Evolutionary conservation across 2,113 vertebrate genomes (phyloP), one percentile per base, ranked within the genome.

Genomic region (Phocoena sinus): DNA sequence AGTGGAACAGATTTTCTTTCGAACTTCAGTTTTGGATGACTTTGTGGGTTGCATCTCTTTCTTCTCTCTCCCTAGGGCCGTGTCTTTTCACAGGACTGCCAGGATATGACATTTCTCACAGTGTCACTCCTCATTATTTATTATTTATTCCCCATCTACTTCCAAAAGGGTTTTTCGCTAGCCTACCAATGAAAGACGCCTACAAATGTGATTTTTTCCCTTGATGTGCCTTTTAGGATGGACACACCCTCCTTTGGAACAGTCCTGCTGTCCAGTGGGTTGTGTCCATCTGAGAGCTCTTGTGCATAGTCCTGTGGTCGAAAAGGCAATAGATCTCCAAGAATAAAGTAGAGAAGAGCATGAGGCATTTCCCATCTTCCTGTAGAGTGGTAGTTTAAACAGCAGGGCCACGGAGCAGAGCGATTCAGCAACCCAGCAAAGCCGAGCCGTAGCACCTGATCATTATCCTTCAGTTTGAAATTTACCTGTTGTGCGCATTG

Each of bases 401-500:
- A 83, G 97, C 97, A 92, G 98, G 96, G 91, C 36, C 76, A 18
- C 80, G 1, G 86, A 83, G 77, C 86, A 36, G 65, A 76, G 94
- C 56, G 4, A 56, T 36, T 28, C 73, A 6, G 23, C 83, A 2
- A 23, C 96, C 86, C 38, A 44, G 96, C 38, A 60, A 31, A 70
- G 80, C 96, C 68, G 88, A 58, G 67, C 74, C 0, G 38, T 41
- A 86, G 79, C 96, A 85, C 74, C 97, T 77, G n/a, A 26, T 98
- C 73, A 7, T 97, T 96, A 84, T 95, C 97, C 81, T 80, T 95
- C 94, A 94, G 38, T 85, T 95, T 74, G 92, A 97, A 86, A 68
- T 97, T 81, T 96, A 96, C 98, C 98, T 98, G 89, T 97, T 97
- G 97, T 97, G 97, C 91, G 97, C 89, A 20, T 89, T 3, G 86